phyloP scores from a whole-genome alignment of 2,797 vertebrate species.

The Distichodus sexfasciatus region DNA sequence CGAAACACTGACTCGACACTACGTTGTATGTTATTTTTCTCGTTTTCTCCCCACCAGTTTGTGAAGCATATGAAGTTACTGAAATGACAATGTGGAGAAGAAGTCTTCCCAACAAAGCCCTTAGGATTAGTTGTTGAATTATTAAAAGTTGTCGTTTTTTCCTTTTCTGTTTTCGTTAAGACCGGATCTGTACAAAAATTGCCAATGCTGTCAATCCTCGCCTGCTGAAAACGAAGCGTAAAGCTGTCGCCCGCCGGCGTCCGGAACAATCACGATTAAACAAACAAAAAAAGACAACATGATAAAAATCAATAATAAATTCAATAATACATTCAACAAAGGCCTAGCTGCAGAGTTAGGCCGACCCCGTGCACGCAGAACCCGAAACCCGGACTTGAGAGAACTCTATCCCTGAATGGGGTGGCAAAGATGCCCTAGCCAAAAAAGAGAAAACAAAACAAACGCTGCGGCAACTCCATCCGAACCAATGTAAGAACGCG shows the following conservation, averaged over 20 bases:
- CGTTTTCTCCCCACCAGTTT: conserved; percentile 52
- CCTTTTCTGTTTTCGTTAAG: conserved; percentile 71
- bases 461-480: conserved; percentile 34
- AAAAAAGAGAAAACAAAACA: no score
- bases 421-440: conserved; percentile 11
- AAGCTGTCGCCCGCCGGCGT: conserved; percentile 55
- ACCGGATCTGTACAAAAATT: conserved; percentile 69
- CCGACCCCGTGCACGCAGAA: conserved; percentile 57
- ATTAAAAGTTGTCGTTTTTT: conserved; percentile 58
- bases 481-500: conserved; percentile 5
- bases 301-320: conserved; percentile 21
- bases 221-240: conserved; percentile 61
- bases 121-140: conserved; percentile 70
- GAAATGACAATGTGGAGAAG: conserved; percentile 71
- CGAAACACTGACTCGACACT: conserved; percentile 54
- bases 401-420: conserved; percentile 51
- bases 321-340: conserved; percentile 83
- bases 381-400: conserved; percentile 37
- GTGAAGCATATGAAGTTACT: conserved; percentile 69
- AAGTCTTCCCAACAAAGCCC: conserved; percentile 83
- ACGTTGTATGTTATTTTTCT: no score
- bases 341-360: conserved; percentile 75
- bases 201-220: conserved; percentile 68
- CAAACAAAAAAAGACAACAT: conserved; percentile 37
- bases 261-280: conserved; percentile 49